Evolutionary conservation across 2,797 vertebrate genomes (phyloP).

Genomic region (Rhabdomys pumilio): DNA sequence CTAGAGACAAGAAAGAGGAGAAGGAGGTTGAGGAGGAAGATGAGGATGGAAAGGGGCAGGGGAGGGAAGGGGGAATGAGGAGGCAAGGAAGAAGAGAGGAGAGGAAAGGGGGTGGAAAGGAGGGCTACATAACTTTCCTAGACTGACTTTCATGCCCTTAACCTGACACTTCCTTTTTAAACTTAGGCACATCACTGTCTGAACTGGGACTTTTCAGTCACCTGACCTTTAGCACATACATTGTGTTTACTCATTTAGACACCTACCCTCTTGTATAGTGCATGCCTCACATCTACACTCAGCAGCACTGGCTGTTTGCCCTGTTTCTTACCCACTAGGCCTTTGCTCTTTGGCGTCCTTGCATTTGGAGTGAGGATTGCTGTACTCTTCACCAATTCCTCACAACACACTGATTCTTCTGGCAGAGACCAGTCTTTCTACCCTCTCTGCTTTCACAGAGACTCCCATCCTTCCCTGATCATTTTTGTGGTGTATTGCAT

Average conservation of each 20-base stretch:
- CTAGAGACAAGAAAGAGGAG: neutral
- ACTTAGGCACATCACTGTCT: neutral
- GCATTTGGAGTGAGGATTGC: neutral
- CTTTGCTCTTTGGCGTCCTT: neutral
- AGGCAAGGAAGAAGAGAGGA: neutral
- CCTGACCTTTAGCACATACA: neutral
- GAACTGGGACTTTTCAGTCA: neutral
- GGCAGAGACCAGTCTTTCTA: neutral
- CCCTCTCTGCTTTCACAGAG: neutral
- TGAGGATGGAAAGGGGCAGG: fast-evolving
- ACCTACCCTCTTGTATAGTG: neutral
- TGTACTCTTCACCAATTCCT: neutral
- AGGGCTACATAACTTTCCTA: neutral
- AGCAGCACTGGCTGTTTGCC: neutral
- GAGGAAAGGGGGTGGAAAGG: too few relatives aligned
- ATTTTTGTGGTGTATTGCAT: neutral
- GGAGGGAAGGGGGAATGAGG: neutral
- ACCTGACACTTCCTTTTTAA: neutral
- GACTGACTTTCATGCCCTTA: neutral
- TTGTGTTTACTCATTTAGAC: neutral
- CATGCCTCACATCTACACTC: fast-evolving
- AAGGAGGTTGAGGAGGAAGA: neutral
- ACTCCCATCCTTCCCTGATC: too few relatives aligned
- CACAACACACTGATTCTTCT: neutral
- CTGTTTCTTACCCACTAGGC: neutral